A percentile compares a stretch with the other conserved stretches of the same genome.
Evolutionary conservation across 2,888 invertebrate genomes (phyloP).

Genomic region (Salpingus planirostris): DNA sequence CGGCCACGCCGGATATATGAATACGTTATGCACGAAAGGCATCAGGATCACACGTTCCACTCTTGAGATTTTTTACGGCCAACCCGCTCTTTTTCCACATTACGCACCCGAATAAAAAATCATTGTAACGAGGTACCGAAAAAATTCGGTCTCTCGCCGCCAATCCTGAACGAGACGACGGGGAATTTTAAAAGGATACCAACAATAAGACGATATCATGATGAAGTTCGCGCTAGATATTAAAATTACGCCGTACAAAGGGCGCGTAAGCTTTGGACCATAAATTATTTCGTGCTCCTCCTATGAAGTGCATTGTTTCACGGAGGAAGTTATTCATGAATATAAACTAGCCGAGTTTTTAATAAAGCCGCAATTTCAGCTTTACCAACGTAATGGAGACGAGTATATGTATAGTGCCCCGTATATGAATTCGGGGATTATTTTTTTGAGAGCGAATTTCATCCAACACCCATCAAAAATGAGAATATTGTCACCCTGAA

Average conservation of each 20-base stretch:
- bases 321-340: slow-evolving; percentile 10
- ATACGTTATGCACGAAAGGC: slow-evolving; percentile 29
- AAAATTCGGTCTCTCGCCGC: slow-evolving; percentile 24
- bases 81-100: slow-evolving; percentile 19
- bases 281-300: slow-evolving; percentile 7
- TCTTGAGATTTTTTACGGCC: slow-evolving; percentile 25
- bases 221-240: slow-evolving; percentile 7
- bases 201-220: too few species aligned
- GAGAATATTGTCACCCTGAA: too few species aligned
- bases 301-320: slow-evolving; percentile 10
- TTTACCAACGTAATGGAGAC: too few species aligned
- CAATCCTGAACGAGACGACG: slow-evolving; percentile 24
- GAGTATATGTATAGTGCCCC: too few species aligned
- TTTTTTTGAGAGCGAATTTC: too few species aligned
- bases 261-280: slow-evolving; percentile 1
- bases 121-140: slow-evolving; percentile 22
- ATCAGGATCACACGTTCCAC: slow-evolving; percentile 28
- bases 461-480: too few species aligned
- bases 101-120: slow-evolving; percentile 25
- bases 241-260: slow-evolving; percentile 7
- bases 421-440: too few species aligned
- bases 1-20: slow-evolving; percentile 29
- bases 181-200: slow-evolving; percentile 25
- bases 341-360: slow-evolving; percentile 8
- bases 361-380: slow-evolving; percentile 1